Evolutionary conservation across 2,797 vertebrate genomes (phyloP), one percentile per base, ranked within the genome.

Genomic region (Sebastes ruberrimus): DNA sequence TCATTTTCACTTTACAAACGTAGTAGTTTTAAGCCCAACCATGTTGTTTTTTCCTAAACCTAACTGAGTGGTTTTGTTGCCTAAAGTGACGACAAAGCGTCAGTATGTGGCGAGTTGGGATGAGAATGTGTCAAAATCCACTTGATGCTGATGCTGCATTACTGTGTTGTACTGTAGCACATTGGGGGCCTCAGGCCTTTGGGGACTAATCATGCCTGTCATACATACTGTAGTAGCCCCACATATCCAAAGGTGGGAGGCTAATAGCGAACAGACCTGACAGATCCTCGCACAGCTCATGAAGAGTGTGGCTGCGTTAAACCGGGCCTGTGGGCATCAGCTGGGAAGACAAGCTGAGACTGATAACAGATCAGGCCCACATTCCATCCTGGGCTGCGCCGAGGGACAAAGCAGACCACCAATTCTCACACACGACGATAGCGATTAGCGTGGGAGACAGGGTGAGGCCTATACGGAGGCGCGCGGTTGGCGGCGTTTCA

Each of bases 331-430:
- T 84, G 84, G 72, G 90, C 82, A 86, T 92, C 91, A 87, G 84
- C 89, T 90, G 91, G 83, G 83, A 93, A 92, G 91, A 91, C 85
- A 89, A 89, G 81, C 66, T 4, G 69, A 38, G 79, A 77, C 83
- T 81, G 88, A 90, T 82, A 90, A 87, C 87, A 86, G 78, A 92
- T 89, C 87, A 85, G 80, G 42, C 76, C 79, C 83, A 84, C 88
- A 88, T 87, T 92, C 88, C 87, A 86, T 56, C 64, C 82, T 13
- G 63, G 61, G 80, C 81, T 38, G 20, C 13, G 71, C 75, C 30
- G 85, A 71, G 84, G 80, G 81, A 91, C 80, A 87, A 72, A 81
- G 85, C 82, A 25, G 87, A 86, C 86, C 88, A 84, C 87, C 80
- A n/a, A 35, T 86, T 88, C 88, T 84, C 83, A 84, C 86, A 88